Base-by-base conservation (phyloP, 2,888 invertebrate species). In the Actias luna region DNA sequence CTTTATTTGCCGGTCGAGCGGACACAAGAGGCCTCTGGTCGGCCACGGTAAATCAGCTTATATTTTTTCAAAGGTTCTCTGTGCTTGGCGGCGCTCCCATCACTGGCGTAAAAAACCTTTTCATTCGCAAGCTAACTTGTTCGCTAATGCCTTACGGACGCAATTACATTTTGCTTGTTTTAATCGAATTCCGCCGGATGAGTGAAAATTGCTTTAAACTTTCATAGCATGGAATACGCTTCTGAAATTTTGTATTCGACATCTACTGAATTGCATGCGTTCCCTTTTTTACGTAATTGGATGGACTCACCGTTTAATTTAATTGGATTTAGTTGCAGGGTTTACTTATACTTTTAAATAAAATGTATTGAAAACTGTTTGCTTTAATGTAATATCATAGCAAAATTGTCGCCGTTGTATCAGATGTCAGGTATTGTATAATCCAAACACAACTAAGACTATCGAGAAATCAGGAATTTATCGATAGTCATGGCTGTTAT, bases 21-120 rank as follows among this genome's bases (percentile, higher is more conserved):
- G 76, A 72, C 84, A 82, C 83, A 80, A 84, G 85, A 84, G 84
- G 80, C 80, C 83, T 77, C 81, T 82, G 79, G 79, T 81, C 83
- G 77, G 85, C 83, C 78, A 82, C 89, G 85, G 88, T 90, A 91
- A 90, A 91, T 89, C 90, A 90, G 90, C 90, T 90, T 90, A 89
- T 84, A 88, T 87, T 90, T 90, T 89, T 90, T 88, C 87, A 88
- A 91, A 88, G 88, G 88, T 83, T 88, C 83, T 84, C 88, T 89
- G 88, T 83, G 85, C 89, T 89, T 89, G 88, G 84, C 85, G 84
- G 83, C 80, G 82, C 80, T 84, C 83, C 81, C 86, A 85, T 88
- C 85, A 86, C 78, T 83, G 79, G 74, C 82, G 82, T 83, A 83
- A 84, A 71, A 86, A 88, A 86, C 83, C 81, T 83, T 86, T 89